Conservation (phyloP, 2,888 invertebrate genomes). For the Spodoptera exigua region DNA sequence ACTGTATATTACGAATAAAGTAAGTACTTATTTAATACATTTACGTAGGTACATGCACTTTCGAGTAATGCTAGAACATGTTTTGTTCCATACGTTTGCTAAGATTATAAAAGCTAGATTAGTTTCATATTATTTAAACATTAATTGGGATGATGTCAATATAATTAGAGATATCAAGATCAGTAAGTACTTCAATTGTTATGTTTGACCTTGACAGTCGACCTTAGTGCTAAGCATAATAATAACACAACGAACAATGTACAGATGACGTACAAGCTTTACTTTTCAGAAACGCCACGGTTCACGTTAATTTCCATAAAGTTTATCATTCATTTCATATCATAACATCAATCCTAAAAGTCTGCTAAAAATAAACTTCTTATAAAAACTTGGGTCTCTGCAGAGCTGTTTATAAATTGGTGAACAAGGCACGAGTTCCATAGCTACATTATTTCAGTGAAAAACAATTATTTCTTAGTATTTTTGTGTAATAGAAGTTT, state of each 20-base stretch:
- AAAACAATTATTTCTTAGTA: conserved; percentile 8
- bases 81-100: too few relatives aligned
- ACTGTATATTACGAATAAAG: conserved; percentile 37
- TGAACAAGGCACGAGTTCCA: background rate
- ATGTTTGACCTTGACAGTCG: background rate
- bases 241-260: background rate
- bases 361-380: too few relatives aligned
- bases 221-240: background rate
- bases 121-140: conserved; percentile 20
- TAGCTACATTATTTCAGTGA: background rate
- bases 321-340: too few relatives aligned
- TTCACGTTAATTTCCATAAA: too few relatives aligned
- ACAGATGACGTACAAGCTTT: too few relatives aligned
- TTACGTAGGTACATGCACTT: too few relatives aligned
- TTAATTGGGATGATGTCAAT: conserved; percentile 19
- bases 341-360: too few relatives aligned
- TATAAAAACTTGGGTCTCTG: too few relatives aligned
- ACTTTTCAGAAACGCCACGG: too few relatives aligned
- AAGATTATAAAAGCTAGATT: too few relatives aligned
- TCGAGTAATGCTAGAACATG: too few relatives aligned
- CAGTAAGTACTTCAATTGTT: too few relatives aligned
- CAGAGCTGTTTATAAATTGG: background rate
- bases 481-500: conserved; percentile 33
- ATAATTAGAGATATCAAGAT: conserved; percentile 1
- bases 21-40: background rate